Percentiles rank a stretch among this genome's conserved stretches.
Conservation (phyloP, 2,113 vertebrate species). For the Sminthopsis crassicaudata region DNA sequence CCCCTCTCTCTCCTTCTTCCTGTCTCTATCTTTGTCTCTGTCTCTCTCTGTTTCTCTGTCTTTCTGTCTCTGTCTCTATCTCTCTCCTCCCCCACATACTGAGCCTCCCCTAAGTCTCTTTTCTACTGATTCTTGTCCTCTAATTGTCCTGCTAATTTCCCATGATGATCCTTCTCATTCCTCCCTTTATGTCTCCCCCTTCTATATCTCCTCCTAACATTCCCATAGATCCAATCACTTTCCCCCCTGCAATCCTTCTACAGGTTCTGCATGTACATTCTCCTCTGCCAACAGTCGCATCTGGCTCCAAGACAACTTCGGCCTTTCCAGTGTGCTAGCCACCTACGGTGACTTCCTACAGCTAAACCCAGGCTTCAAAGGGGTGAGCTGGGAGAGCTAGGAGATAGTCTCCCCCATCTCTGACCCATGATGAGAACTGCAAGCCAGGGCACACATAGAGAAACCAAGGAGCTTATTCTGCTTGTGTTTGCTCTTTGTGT, state of each 20-base stretch:
- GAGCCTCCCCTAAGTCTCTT: no score
- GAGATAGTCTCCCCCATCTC: background rate
- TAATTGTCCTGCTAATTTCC: background rate
- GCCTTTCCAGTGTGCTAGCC: slow-evolving; percentile 8
- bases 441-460: background rate
- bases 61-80: no score
- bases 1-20: no score
- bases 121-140: background rate
- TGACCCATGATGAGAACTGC: background rate
- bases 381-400: slow-evolving; percentile 25
- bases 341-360: slow-evolving; percentile 52
- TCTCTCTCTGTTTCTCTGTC: no score
- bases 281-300: slow-evolving; percentile 3
- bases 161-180: background rate
- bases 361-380: slow-evolving; percentile 54
- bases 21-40: no score
- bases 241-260: background rate
- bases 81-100: no score
- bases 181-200: background rate
- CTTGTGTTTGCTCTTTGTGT: background rate
- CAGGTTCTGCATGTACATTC: slow-evolving; percentile 71
- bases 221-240: background rate
- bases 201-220: background rate
- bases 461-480: background rate
- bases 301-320: slow-evolving; percentile 69